Evolutionary conservation across 2,113 vertebrate genomes (phyloP).

Genomic region (Pteropus alecto): DNA sequence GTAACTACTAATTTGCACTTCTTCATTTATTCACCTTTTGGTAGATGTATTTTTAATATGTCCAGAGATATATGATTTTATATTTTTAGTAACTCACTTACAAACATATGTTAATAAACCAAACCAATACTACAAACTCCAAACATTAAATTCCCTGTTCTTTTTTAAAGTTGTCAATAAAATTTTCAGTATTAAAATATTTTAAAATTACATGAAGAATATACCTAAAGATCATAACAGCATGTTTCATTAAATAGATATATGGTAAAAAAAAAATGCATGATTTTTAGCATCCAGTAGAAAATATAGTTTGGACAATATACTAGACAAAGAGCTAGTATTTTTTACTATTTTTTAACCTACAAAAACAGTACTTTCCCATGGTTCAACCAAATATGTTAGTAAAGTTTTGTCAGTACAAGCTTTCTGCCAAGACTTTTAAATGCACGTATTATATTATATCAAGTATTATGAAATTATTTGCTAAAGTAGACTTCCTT

Average conservation of each 20-base stretch:
- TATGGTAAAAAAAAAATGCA: fast-evolving
- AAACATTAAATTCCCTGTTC: neutral
- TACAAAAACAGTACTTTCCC: neutral
- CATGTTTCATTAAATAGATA: neutral
- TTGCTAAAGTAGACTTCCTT: neutral
- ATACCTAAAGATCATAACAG: neutral
- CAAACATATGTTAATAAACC: neutral
- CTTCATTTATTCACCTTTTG: no score
- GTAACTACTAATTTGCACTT: no score
- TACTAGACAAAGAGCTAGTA: neutral
- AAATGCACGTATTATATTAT: neutral
- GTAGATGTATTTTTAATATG: neutral
- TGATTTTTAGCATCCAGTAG: neutral
- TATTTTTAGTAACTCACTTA: neutral
- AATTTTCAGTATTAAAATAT: neutral
- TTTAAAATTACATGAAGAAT: neutral
- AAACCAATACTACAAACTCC: neutral
- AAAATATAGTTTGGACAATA: neutral
- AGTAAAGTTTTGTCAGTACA: neutral
- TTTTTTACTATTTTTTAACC: neutral
- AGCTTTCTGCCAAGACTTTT: neutral
- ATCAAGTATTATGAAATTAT: neutral
- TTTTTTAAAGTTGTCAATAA: neutral
- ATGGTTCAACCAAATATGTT: neutral
- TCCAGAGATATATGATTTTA: neutral